Evolutionary conservation across 2,888 invertebrate species (phyloP), one percentile per base, ranked within the genome.

Genomic region (Ochropleura plecta): DNA sequence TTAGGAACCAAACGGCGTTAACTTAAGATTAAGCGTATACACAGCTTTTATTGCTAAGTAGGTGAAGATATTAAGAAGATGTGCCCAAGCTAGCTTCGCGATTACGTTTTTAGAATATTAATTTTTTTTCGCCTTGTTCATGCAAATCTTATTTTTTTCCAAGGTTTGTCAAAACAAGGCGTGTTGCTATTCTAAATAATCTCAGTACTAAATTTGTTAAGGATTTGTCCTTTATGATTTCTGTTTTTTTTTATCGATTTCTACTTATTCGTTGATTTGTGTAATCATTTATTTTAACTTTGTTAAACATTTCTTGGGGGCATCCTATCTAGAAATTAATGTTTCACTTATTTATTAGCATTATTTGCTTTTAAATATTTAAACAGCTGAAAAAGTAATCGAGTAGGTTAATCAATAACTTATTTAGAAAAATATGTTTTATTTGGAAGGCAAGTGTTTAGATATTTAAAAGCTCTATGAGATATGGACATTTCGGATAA

Each of bases 1-100:
- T 74, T 67, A 70, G 73, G 70, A 85, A 85, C 76, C 55, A 73
- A 84, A 79, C 73, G 74, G 73, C 76, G 63, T 69, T 73, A 69
- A 84, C 77, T 81, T 83, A 83, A 75, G 59, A 10, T 81, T 82
- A 82, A 81, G 86, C 86, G 82, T 87, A 87, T 86, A 86, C 81
- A 87, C 78, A 87, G 88, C 86, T 78, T 63, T 60, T 85, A 77
- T 80, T 75, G 73, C 78, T 82, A 79, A 76, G 46, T 68, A 75
- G 59, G 80, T 81, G 73, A 82, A 84, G 60, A 74, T 62, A 60
- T 72, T n/a, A 49, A 66, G 42, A 53, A 84, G 78, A 80, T 66
- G 82, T 87, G 84, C 78, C 85, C 78, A 76, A 86, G 73, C 67
- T 72, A 76, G 63, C 30, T 16, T 84, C 42, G 62, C 42, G 69